A percentile compares a stretch with the other conserved stretches of the same genome.
Evolutionary conservation across 2,797 vertebrate species (phyloP).

Genomic region (Brachyalestes nurse): DNA sequence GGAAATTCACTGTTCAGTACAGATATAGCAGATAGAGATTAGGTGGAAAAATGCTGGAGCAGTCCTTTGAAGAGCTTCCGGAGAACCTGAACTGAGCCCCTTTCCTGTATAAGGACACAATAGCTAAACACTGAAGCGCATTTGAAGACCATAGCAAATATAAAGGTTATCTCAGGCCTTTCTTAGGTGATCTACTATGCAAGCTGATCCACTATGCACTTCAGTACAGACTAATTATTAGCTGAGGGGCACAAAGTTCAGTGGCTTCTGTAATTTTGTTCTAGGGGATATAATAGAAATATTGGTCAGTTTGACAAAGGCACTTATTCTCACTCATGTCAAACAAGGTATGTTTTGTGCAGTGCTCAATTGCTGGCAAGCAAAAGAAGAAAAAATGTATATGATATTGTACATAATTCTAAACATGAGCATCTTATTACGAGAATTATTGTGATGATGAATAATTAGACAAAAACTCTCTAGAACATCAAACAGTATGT

Average conservation of each 20-base stretch:
- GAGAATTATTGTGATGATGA: too few relatives aligned
- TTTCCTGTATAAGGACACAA: not conserved
- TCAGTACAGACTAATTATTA: slow-evolving; percentile 3
- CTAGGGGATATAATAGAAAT: not conserved
- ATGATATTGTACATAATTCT: too few relatives aligned
- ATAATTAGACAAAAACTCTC: too few relatives aligned
- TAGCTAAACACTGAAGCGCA: too few relatives aligned
- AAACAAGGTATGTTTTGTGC: not conserved
- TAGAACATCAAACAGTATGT: too few relatives aligned
- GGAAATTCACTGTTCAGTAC: not conserved
- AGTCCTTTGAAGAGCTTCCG: not conserved
- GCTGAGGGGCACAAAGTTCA: not conserved
- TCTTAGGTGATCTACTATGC: not conserved
- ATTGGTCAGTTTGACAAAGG: slow-evolving; percentile 5
- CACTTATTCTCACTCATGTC: not conserved
- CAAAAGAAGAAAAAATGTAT: too few relatives aligned
- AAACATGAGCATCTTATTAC: too few relatives aligned
- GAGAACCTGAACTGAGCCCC: not conserved
- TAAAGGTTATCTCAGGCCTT: slow-evolving; percentile 3
- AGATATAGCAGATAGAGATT: not conserved
- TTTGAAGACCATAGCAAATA: not conserved
- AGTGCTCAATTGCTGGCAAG: too few relatives aligned
- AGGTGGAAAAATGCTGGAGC: not conserved
- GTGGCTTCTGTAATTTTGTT: slow-evolving; percentile 12
- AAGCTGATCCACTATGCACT: slow-evolving; percentile 11